Conservation (phyloP, 1,140 invertebrate species). For the Neodiprion pinetum region DNA sequence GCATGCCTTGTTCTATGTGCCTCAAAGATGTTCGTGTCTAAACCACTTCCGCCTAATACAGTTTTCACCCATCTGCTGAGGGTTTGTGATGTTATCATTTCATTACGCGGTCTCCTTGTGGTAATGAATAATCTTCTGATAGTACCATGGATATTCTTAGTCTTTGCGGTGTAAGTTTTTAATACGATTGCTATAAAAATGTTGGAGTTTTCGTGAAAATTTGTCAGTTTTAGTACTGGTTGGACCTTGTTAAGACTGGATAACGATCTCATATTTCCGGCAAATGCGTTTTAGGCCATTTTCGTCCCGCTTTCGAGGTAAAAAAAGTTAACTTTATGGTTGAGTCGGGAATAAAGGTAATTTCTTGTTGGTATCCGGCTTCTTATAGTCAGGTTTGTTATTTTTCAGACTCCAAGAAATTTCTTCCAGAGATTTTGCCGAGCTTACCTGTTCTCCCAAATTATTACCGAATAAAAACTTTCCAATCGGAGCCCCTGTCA, state of each 20-base stretch:
- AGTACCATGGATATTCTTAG: constrained; percentile 3
- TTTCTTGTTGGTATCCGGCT: not conserved
- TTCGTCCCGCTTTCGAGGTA: not conserved
- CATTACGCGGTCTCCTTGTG: constrained; percentile 31
- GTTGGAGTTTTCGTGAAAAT: constrained; percentile 16
- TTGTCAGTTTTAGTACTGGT: constrained; percentile 23
- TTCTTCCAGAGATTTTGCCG: constrained; percentile 8
- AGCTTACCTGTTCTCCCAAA: not conserved
- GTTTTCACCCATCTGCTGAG: constrained; percentile 39
- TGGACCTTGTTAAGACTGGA: constrained; percentile 30
- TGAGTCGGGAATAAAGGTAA: not conserved
- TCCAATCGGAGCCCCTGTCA: not conserved
- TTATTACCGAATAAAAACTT: not conserved
- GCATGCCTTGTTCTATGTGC: constrained; percentile 36
- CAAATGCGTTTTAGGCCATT: too few species aligned
- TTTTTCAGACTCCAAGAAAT: not conserved
- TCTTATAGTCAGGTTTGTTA: not conserved
- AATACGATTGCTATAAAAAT: constrained; percentile 23
- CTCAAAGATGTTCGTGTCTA: constrained; percentile 32
- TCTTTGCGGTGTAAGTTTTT: constrained; percentile 18
- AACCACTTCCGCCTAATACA: constrained; percentile 27
- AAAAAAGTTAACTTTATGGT: not conserved
- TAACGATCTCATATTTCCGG: not conserved
- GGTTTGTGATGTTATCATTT: constrained; percentile 30
- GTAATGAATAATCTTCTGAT: constrained; percentile 30